Percentiles rank a stretch among this genome's conserved stretches.
Conservation (phyloP, 2,113 vertebrate species). For the Antechinus flavipes region DNA sequence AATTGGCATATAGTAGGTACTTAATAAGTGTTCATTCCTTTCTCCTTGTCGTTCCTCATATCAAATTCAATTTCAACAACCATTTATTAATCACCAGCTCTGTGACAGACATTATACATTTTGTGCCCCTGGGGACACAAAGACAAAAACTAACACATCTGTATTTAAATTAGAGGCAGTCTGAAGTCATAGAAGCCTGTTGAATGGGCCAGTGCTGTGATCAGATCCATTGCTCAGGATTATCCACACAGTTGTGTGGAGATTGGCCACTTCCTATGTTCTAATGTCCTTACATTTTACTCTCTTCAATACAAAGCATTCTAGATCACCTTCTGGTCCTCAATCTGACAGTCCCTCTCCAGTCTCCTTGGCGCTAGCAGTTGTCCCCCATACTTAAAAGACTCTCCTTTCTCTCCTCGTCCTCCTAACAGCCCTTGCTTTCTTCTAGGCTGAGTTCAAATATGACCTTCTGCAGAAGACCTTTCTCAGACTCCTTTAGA, state of each 20-base stretch:
- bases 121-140: background rate
- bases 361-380: background rate
- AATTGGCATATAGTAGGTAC: background rate
- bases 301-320: background rate
- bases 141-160: background rate
- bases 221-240: background rate
- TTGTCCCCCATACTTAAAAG: background rate
- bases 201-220: background rate
- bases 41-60: background rate
- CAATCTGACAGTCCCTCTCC: background rate
- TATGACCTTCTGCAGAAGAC: background rate
- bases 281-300: background rate
- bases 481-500: background rate
- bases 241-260: background rate
- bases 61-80: background rate
- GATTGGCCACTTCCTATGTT: background rate
- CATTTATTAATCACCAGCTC: background rate
- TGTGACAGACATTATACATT: background rate
- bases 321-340: background rate
- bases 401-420: background rate
- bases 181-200: background rate
- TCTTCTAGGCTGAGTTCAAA: background rate
- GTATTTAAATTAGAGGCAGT: background rate
- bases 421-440: background rate
- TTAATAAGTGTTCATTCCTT: background rate